A percentile compares a stretch with the other conserved stretches of the same genome.
Evolutionary conservation across 2,113 vertebrate species (phyloP).

Genomic region (Bombycilla garrulus): DNA sequence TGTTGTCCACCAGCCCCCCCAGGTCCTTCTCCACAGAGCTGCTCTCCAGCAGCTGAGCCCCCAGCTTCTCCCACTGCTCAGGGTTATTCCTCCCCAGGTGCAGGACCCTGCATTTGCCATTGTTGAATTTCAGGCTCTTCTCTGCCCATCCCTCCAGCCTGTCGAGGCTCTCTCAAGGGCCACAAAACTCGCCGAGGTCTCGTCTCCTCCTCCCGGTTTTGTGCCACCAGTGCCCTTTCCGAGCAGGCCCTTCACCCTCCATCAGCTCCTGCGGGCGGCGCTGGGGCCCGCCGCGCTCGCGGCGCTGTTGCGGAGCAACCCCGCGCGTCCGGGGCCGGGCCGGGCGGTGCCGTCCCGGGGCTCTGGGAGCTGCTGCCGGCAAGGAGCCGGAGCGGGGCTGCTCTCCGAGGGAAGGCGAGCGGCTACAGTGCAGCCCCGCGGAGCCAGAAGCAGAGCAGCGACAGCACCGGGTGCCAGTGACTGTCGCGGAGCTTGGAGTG

Average conservation of each 20-base stretch:
- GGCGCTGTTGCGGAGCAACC: not conserved
- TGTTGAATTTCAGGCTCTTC: not conserved
- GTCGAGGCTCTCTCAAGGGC: not conserved
- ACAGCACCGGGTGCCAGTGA: rapidly evolving
- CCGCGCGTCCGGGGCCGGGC: not conserved
- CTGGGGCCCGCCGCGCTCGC: not conserved
- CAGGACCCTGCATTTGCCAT: not conserved
- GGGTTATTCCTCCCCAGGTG: not conserved
- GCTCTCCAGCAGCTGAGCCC: not conserved
- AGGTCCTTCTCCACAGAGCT: not conserved
- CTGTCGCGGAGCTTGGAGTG: rapidly evolving
- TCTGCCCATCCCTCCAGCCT: not conserved
- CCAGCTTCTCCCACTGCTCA: not conserved
- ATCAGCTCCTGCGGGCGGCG: not conserved
- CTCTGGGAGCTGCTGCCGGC: not conserved
- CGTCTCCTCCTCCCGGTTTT: not conserved
- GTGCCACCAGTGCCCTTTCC: not conserved
- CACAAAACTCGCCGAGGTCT: too few relatives aligned
- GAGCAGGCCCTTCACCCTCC: not conserved
- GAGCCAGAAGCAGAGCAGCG: rapidly evolving
- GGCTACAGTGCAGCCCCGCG: rapidly evolving
- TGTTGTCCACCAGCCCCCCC: too few relatives aligned
- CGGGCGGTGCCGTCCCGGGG: not conserved
- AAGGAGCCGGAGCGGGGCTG: not conserved
- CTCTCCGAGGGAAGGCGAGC: not conserved